Evolutionary conservation across 2,888 invertebrate genomes (phyloP).

Genomic region (Halictus quadricinctus): DNA sequence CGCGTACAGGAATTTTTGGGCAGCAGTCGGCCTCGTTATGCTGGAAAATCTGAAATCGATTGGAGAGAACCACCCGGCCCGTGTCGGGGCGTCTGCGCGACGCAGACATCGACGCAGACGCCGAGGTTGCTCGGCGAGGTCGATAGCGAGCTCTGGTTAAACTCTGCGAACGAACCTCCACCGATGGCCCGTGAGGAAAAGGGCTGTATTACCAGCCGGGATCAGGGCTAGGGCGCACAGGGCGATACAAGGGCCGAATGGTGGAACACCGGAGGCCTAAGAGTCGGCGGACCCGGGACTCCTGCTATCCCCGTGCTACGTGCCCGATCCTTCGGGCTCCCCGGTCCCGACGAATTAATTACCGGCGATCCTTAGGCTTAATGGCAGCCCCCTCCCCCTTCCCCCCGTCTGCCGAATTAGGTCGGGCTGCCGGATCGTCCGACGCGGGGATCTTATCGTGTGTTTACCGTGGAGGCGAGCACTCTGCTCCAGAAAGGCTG

Average conservation of each 20-base stretch:
- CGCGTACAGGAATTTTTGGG: conserved; percentile 70
- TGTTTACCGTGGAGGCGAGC: not conserved
- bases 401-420: conserved; percentile 63
- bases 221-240: not conserved
- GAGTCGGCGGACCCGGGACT: not conserved
- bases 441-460: conserved; percentile 32
- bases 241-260: not conserved
- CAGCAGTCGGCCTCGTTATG: conserved; percentile 79
- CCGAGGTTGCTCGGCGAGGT: conserved; percentile 79
- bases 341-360: conserved; percentile 75
- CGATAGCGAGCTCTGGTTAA: conserved; percentile 81
- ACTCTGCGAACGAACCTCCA: conserved; percentile 76
- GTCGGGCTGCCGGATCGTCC: conserved; percentile 47
- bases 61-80: conserved; percentile 75
- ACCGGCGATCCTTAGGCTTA: conserved; percentile 71
- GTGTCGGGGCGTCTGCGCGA: conserved; percentile 79
- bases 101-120: conserved; percentile 78
- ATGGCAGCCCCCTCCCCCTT: conserved; percentile 62
- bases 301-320: not conserved
- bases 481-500: not conserved
- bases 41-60: conserved; percentile 81
- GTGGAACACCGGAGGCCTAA: not conserved
- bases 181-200: conserved; percentile 74
- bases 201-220: conserved; percentile 46
- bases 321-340: conserved; percentile 41